These are phyloP conservation scores for Latrodectus hesperus DNA, from an alignment of 2,888 invertebrate species.

Conservation along the genomic window DNA sequence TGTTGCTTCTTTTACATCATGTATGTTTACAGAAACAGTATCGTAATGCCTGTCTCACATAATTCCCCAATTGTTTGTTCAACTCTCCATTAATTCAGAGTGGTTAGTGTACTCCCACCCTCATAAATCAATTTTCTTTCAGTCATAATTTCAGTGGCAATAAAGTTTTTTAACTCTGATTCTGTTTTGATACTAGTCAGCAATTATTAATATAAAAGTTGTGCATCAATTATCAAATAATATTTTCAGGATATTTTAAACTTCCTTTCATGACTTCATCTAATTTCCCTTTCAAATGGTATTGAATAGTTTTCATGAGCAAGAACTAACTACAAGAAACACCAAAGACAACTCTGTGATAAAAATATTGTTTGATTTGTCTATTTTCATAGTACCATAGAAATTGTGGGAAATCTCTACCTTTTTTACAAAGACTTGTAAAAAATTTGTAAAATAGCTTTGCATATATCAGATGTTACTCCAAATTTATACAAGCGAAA, in stretches of 20 bases:
- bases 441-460: not conserved
- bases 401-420: not conserved
- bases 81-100: not conserved
- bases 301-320: not conserved
- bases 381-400: conserved; percentile 3
- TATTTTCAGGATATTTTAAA: not conserved
- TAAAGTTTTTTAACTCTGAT: not conserved
- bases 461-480: conserved; percentile 3
- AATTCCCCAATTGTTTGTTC: not conserved
- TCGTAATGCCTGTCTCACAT: not conserved
- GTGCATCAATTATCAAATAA: not conserved
- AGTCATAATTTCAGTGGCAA: not conserved
- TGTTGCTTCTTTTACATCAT: not conserved
- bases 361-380: conserved; percentile 4
- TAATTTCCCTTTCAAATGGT: conserved; percentile 1
- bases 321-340: conserved; percentile 6
- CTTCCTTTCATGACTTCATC: not conserved
- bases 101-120: not conserved
- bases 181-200: not conserved
- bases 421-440: not conserved
- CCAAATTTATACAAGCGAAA: not conserved
- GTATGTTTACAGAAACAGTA: not conserved
- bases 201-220: not conserved
- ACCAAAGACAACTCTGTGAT: conserved; percentile 13
- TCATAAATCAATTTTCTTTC: not conserved